Evolutionary conservation across 2,888 invertebrate species (phyloP), one percentile per base, ranked within the genome.

Genomic region (Lithodes maja): DNA sequence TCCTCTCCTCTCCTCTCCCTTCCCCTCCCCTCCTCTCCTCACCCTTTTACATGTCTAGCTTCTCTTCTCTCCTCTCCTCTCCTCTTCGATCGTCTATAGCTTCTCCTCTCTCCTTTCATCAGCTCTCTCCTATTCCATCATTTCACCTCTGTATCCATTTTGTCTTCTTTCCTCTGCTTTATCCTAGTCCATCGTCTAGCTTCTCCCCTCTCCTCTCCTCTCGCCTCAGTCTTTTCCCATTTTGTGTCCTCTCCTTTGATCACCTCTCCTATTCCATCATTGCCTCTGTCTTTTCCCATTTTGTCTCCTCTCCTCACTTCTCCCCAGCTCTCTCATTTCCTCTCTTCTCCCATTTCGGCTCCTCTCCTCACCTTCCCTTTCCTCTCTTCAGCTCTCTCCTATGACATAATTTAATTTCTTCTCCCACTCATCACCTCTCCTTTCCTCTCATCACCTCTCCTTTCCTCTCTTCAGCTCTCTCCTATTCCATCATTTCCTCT

Each of bases 281-380:
- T 55, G 33, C 50, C 74, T 74, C 71, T 71, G 71, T 17, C 71
- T 79, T n/a, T n/a, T 69, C 68, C 9, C 17, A n/a, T 52, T 69
- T 9, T 79, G 33, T 85, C 17, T 2, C 69, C 12, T 15, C 5
- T 52, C 55, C 49, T 71, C 69, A 50, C 54, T 86, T 74, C 53
- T 17, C 61, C 75, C 77, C 68, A 49, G 79, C 61, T 17, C 77
- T 79, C 61, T 55, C 54, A 78, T 85, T 53, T 77, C 83, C 68
- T 33, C 55, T 61, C 55, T 49, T 71, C 83, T 83, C 52, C 50
- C 74, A 33, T n/a, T 71, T 17, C 71, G 33, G 33, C 52, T 71
- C 50, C 55, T 49, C 55, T 77, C 75, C 78, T 85, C 85, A 54
- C 68, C 75, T 77, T 85, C 77, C 17, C 50, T 50, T 53, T 33